Evolutionary conservation across 2,888 invertebrate genomes (phyloP), one percentile per base, ranked within the genome.

Genomic region (Folsomia candida): DNA sequence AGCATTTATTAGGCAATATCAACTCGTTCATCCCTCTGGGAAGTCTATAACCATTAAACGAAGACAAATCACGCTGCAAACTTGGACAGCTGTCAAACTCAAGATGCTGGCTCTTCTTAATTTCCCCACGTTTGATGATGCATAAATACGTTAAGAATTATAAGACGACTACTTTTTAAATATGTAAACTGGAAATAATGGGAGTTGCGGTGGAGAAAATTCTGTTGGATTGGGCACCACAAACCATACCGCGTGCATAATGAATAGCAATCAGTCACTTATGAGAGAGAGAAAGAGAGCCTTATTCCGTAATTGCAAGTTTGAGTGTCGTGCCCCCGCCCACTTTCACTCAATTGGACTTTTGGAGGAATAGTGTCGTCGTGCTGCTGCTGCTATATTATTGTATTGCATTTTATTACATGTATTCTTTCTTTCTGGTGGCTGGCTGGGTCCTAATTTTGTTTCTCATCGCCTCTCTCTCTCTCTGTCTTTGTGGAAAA

Each of bases 41-140:
- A 65, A 65, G 27, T 51, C 27, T 65, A 27, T 26, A 65, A 54
- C 65, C 54, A 57, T 65, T 65, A 65, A 65, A 65, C 65, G 65
- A 65, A 65, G 65, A 65, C 65, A 65, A 65, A 65, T 65, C 65
- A 65, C 65, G 54, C 54, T 54, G 25, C 65, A 51, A n/a, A 24
- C 47, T 51, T 65, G 57, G 65, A 65, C 65, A 65, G 54, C 51
- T 65, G 65, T 65, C 65, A 65, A 57, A 65, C 25, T 54, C 26
- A 65, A 65, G 54, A 65, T 51, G n/a, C n/a, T n/a, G n/a, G n/a
- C n/a, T n/a, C 25, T 64, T 18, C 37, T 47, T 64, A 64, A 64
- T 64, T 64, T 47, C 6, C 64, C 25, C 47, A 26, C 26, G 28
- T 28, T 62, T 37, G 37, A 37, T 37, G 37, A 14, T 37, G 37